Evolutionary conservation across 2,113 vertebrate species (phyloP).

Genomic region (Leptosomus discolor): DNA sequence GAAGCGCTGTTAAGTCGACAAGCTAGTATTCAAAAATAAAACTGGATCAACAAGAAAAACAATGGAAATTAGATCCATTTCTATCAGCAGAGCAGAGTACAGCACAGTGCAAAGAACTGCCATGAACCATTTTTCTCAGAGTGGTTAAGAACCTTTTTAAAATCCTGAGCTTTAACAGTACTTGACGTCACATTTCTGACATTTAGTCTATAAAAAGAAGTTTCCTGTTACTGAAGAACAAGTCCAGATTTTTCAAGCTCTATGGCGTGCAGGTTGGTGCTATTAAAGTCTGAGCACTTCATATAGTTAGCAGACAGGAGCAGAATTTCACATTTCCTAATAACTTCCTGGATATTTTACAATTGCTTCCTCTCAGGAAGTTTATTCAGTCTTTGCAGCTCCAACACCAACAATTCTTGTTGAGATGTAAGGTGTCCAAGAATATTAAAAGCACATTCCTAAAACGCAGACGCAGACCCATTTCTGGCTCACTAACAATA

Average conservation of each 20-base stretch:
- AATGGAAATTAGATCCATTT: neutral
- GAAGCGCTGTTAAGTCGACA: neutral
- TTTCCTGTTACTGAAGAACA: neutral
- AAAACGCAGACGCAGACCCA: neutral
- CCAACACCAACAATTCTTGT: constrained; percentile 73
- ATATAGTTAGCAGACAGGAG: constrained; percentile 8
- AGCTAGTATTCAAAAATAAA: neutral
- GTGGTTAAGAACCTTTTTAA: rapidly evolving
- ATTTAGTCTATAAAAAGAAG: neutral
- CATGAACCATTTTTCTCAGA: neutral
- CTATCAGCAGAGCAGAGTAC: neutral
- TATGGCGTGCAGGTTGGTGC: neutral
- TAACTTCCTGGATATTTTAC: constrained; percentile 77
- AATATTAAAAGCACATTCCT: constrained; percentile 38
- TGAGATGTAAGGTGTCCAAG: constrained; percentile 48
- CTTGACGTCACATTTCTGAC: neutral
- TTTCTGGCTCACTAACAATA: constrained; percentile 17
- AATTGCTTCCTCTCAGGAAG: constrained; percentile 81
- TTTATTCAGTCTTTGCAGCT: constrained; percentile 59
- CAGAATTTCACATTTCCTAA: constrained; percentile 69
- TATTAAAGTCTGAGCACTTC: neutral
- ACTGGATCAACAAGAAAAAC: neutral
- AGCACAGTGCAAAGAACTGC: neutral
- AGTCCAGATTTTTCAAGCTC: neutral
- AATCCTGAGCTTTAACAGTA: neutral